Evolutionary conservation across 2,888 invertebrate species (phyloP).

Genomic region (Colostygia pectinataria): DNA sequence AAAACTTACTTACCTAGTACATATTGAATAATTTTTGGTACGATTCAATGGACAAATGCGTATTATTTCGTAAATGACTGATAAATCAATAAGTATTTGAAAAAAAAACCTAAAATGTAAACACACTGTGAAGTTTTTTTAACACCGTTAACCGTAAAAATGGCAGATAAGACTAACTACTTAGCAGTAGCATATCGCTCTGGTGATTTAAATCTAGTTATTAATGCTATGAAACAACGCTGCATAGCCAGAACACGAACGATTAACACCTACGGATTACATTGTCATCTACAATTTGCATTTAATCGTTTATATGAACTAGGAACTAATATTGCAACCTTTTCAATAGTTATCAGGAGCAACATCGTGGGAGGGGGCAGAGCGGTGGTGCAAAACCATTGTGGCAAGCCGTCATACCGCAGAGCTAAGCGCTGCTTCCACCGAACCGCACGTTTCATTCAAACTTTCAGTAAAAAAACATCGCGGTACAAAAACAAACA

Average conservation of each 20-base stretch:
- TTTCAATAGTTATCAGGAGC: constrained; percentile 57
- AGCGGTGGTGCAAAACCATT: constrained; percentile 48
- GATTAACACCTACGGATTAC: background rate
- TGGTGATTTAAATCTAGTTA: too few species aligned
- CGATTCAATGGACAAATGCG: too few species aligned
- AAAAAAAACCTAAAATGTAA: too few species aligned
- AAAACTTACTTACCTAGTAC: too few species aligned
- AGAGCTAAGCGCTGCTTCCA: constrained; percentile 52
- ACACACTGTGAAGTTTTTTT: too few species aligned
- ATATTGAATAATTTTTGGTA: too few species aligned
- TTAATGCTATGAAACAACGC: background rate
- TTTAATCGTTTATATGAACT: constrained; percentile 32
- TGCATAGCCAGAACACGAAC: background rate
- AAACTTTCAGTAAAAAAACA: constrained; percentile 8
- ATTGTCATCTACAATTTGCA: constrained; percentile 34
- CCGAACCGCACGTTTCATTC: constrained; percentile 51
- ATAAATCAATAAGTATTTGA: too few species aligned
- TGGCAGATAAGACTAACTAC: too few species aligned
- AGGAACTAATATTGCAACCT: constrained; percentile 53
- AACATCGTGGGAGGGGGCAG: constrained; percentile 61
- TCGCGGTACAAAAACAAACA: constrained; percentile 19
- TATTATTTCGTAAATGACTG: too few species aligned
- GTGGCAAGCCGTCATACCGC: constrained; percentile 46
- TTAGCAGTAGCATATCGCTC: too few species aligned
- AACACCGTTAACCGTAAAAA: too few species aligned